Conservation (phyloP, 35 echinoderm and acorn worm genomes). For the Ophioderma brevispina region DNA sequence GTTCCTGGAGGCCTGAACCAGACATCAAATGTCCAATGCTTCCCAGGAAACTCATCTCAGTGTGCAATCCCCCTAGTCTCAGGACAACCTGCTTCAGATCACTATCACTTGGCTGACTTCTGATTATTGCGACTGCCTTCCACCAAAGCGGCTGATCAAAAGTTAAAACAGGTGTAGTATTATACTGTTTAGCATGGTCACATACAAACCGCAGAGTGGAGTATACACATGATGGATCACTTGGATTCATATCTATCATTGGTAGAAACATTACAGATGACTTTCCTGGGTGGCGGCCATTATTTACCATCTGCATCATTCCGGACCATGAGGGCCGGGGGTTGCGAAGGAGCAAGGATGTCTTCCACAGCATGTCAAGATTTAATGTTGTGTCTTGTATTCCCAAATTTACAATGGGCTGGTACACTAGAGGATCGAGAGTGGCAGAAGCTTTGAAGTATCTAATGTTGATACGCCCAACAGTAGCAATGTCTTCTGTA, state of each 20-base stretch:
- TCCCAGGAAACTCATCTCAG: conserved; percentile 49
- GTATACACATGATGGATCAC: conserved; percentile 61
- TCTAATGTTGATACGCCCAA: neutral
- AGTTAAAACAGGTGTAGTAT: conserved; percentile 6
- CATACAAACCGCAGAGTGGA: conserved; percentile 33
- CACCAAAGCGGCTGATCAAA: conserved; percentile 44
- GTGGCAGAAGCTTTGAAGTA: neutral
- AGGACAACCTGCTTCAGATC: neutral
- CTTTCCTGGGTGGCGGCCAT: conserved; percentile 52
- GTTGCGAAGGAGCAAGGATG: neutral
- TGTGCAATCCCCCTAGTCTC: neutral
- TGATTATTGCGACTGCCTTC: conserved; percentile 31
- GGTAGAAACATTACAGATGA: conserved; percentile 51
- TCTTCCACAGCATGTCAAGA: conserved; percentile 42
- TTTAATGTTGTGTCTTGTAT: conserved; percentile 6
- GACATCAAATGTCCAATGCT: conserved; percentile 61
- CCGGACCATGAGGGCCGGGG: conserved; percentile 58
- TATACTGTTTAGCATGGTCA: neutral
- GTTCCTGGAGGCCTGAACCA: conserved; percentile 45
- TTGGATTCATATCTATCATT: conserved; percentile 59
- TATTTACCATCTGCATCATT: conserved; percentile 47
- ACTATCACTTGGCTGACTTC: neutral
- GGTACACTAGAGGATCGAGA: neutral
- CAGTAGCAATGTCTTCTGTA: neutral
- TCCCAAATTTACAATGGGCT: neutral